These are phyloP conservation scores for Eupithecia dodoneata DNA, from an alignment of 2,888 invertebrate species.

Conservation along the genomic window DNA sequence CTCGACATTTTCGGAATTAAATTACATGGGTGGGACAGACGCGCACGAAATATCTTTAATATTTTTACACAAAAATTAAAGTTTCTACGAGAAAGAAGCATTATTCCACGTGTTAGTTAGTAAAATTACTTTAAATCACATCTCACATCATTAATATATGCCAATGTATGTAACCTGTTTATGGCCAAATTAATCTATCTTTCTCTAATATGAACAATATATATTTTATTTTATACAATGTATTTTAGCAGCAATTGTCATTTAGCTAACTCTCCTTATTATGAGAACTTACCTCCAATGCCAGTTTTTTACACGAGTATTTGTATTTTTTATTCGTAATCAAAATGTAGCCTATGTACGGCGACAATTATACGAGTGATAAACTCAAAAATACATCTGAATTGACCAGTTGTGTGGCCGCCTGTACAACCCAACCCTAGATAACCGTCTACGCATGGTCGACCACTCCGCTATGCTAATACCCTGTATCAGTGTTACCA, in stretches of 20 bases:
- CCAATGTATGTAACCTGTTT: no score
- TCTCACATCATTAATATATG: no score
- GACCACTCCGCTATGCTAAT: slow-evolving; percentile 68
- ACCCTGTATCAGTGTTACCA: slow-evolving; percentile 53
- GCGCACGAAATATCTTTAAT: background rate
- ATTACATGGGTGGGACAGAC: slow-evolving; percentile 17
- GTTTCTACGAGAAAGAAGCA: background rate
- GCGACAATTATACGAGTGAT: background rate
- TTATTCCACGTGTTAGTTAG: background rate
- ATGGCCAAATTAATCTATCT: no score
- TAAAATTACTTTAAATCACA: no score
- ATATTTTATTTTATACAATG: no score
- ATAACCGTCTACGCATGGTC: slow-evolving; percentile 56
- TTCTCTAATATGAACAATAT: no score
- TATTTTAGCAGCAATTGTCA: no score
- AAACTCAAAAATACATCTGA: background rate
- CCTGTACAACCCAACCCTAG: slow-evolving; percentile 29
- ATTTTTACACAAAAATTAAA: background rate
- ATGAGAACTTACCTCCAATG: no score
- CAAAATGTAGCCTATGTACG: background rate
- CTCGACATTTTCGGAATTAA: slow-evolving; percentile 27
- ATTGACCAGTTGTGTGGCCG: slow-evolving; percentile 4
- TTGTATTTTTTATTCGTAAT: no score
- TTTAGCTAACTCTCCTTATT: no score
- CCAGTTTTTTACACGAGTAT: no score